Evolutionary conservation across 2,797 vertebrate species (phyloP).

Genomic region (Taenioides sp.): DNA sequence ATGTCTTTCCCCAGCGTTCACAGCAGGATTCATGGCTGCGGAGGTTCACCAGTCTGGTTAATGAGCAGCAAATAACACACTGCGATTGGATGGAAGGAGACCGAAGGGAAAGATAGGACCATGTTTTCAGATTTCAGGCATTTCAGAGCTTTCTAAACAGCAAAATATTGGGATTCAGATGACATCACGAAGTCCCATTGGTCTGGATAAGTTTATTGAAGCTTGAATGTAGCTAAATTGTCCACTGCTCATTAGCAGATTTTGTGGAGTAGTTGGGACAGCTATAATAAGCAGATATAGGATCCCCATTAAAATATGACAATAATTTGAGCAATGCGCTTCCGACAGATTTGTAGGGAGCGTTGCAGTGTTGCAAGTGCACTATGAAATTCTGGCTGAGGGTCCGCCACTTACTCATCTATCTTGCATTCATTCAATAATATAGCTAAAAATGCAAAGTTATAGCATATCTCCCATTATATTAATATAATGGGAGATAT

Average conservation of each 20-base stretch:
- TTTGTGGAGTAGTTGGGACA: too few relatives aligned
- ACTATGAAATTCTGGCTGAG: too few relatives aligned
- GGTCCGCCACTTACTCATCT: too few relatives aligned
- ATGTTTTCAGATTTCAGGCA: neutral
- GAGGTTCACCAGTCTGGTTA: slow-evolving; percentile 6
- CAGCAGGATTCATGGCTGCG: slow-evolving; percentile 13
- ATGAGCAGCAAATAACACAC: slow-evolving; percentile 2
- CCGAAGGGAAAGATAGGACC: neutral
- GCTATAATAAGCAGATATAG: neutral
- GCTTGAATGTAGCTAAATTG: neutral
- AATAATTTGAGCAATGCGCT: neutral
- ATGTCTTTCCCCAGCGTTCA: neutral
- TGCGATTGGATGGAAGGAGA: neutral
- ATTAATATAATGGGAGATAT: too few relatives aligned
- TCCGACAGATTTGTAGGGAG: neutral
- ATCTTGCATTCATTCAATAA: too few relatives aligned
- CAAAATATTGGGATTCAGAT: neutral
- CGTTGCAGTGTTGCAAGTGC: too few relatives aligned
- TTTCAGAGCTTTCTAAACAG: neutral
- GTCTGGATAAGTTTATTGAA: neutral
- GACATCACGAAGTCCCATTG: neutral
- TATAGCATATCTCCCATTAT: too few relatives aligned
- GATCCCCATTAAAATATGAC: neutral
- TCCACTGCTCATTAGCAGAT: neutral
- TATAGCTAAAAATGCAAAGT: too few relatives aligned